Conservation (phyloP, 2,113 vertebrate genomes). For the Willisornis vidua region DNA sequence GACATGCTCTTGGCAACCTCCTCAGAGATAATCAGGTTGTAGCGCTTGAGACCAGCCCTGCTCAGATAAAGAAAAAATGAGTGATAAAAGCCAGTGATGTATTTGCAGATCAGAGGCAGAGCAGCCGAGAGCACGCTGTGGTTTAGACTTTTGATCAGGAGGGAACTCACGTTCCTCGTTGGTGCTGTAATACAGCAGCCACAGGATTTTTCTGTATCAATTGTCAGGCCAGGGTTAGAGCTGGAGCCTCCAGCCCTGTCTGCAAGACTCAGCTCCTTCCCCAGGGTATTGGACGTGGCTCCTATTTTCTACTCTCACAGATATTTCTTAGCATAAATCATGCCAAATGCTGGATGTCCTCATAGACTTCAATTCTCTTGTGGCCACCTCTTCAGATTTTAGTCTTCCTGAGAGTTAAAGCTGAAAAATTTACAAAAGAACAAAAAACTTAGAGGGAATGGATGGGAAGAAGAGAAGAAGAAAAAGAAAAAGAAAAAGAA, state of each 20-base stretch:
- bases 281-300: not conserved
- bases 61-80: conserved; percentile 4
- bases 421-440: not conserved
- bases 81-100: conserved; percentile 50
- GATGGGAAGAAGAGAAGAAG: accelerated
- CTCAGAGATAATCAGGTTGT: conserved; percentile 26
- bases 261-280: not conserved
- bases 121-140: not conserved
- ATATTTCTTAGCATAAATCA: not conserved
- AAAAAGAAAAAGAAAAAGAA: too few relatives aligned
- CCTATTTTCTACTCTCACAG: not conserved
- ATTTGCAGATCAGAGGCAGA: conserved; percentile 27
- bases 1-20: conserved; percentile 53
- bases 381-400: not conserved
- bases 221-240: not conserved
- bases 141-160: not conserved
- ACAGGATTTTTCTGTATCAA: not conserved
- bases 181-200: conserved; percentile 1
- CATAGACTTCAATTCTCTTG: not conserved
- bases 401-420: not conserved
- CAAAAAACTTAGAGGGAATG: not conserved
- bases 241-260: conserved; percentile 25
- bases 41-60: conserved; percentile 8
- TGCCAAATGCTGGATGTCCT: not conserved
- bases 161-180: not conserved